Evolutionary conservation across 2,797 vertebrate genomes (phyloP).

Genomic region (Loriculus beryllinus): DNA sequence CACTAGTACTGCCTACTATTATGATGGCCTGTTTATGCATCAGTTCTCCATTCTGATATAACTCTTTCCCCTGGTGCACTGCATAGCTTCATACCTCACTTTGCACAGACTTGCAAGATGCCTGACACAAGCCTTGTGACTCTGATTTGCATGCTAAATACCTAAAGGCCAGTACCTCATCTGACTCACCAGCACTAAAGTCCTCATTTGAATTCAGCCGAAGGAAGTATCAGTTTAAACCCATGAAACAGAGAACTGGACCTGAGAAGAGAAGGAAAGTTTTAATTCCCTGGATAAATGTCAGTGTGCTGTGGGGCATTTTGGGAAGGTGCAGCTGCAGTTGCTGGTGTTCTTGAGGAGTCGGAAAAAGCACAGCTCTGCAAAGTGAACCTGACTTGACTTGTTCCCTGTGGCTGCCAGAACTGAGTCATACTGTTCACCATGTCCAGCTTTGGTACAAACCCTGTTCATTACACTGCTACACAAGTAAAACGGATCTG

Average conservation of each 20-base stretch:
- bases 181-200: background rate
- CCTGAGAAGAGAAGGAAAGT: background rate
- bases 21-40: background rate
- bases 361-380: background rate
- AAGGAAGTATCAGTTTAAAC: background rate
- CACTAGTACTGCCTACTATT: background rate
- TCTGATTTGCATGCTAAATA: background rate
- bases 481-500: background rate
- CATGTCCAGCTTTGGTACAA: background rate
- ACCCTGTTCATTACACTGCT: constrained; percentile 12
- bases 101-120: background rate
- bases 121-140: background rate
- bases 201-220: background rate
- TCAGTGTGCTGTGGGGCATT: background rate
- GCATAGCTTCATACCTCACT: background rate
- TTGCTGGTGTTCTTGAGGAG: background rate
- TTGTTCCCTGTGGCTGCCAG: background rate
- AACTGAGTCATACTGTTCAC: background rate
- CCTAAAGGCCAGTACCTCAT: background rate
- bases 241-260: background rate
- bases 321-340: background rate
- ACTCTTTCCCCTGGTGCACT: background rate
- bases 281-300: background rate
- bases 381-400: constrained; percentile 26
- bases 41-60: background rate